Evolutionary conservation across 2,888 invertebrate species (phyloP).

Genomic region (Oscheius sp.): DNA sequence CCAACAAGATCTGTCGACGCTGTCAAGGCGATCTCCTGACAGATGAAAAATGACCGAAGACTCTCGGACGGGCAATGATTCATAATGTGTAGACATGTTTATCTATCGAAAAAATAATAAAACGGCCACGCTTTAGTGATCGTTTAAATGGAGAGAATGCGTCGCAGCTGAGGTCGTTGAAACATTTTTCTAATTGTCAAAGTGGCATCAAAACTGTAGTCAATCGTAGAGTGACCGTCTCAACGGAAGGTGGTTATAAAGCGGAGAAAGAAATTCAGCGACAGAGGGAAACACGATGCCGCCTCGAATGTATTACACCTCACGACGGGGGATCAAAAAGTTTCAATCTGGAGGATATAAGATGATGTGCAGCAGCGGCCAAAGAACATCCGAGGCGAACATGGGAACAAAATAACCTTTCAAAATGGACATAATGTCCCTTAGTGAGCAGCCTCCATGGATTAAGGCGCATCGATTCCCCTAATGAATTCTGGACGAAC

Average conservation of each 20-base stretch:
- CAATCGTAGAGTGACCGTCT: not conserved
- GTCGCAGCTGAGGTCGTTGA: not conserved
- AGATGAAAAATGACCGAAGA: too few species aligned
- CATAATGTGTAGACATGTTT: constrained; percentile 12
- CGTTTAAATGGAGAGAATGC: not conserved
- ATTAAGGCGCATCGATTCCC: constrained; percentile 33
- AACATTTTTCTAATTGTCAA: too few species aligned
- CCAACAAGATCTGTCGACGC: too few species aligned
- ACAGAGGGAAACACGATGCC: constrained; percentile 25
- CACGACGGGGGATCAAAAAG: constrained; percentile 15
- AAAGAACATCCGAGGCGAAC: not conserved
- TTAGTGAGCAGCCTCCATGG: constrained; percentile 33
- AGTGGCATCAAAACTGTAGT: not conserved
- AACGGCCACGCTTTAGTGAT: not conserved
- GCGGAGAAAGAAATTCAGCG: not conserved
- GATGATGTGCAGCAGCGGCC: not conserved
- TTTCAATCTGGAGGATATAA: not conserved
- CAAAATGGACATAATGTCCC: constrained; percentile 22
- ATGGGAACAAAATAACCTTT: constrained; percentile 13
- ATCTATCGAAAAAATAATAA: constrained; percentile 17
- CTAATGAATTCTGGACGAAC: constrained; percentile 36
- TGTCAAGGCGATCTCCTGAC: too few species aligned
- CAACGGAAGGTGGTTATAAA: not conserved
- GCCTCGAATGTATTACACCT: constrained; percentile 33
- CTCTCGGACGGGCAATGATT: constrained; percentile 3